Evolutionary conservation across 2,888 invertebrate species (phyloP).

Genomic region (Branchipolynoe longqiensis): DNA sequence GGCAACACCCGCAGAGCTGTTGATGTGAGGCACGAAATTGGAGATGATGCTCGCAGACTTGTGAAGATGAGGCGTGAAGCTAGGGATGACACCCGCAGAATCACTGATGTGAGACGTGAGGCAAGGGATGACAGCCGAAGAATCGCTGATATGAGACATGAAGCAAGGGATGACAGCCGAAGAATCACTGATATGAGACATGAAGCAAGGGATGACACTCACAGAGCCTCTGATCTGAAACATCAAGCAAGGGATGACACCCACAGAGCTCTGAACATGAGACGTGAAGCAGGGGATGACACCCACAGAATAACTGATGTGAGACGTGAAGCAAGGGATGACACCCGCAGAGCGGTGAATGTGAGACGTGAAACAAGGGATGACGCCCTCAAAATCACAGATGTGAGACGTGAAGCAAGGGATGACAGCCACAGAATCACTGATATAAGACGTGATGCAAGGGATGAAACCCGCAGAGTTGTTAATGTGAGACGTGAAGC

Average conservation of each 20-base stretch:
- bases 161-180: not conserved
- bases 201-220: slow-evolving; percentile 26
- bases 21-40: slow-evolving; percentile 1
- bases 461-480: not conserved
- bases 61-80: not conserved
- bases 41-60: slow-evolving; percentile 3
- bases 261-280: not conserved
- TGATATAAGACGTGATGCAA: not conserved
- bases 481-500: slow-evolving; percentile 13
- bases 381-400: slow-evolving; percentile 27
- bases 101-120: not conserved
- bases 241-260: slow-evolving; percentile 6
- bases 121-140: slow-evolving; percentile 7
- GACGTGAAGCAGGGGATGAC: slow-evolving; percentile 11
- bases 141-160: not conserved
- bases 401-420: slow-evolving; percentile 1
- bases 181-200: not conserved
- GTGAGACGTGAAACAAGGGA: slow-evolving; percentile 28
- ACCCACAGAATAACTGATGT: not conserved
- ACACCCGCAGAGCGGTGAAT: not conserved
- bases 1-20: not conserved
- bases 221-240: not conserved
- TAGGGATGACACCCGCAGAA: not conserved
- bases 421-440: not conserved
- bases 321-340: slow-evolving; percentile 1